Evolutionary conservation across 2,888 invertebrate genomes (phyloP), one percentile per base, ranked within the genome.

Genomic region (Melolontha melolontha): DNA sequence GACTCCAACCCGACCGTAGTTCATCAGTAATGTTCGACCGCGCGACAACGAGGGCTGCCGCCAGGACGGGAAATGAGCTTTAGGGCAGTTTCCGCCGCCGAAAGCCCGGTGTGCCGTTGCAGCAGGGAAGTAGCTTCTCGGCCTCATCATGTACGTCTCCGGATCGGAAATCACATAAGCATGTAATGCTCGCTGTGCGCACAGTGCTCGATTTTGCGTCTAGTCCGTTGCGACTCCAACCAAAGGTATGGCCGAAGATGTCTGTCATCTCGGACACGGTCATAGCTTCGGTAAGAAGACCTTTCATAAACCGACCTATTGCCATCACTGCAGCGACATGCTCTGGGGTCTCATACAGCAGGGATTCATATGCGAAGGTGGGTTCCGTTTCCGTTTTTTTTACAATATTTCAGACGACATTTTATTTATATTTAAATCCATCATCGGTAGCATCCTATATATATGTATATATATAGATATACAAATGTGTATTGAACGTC

Each of bases 231-330:
- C 27, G 42, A 64, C 52, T 40, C 16, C 52, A 51, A 64, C 52
- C 64, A 64, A 64, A 64, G 51, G 64, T 51, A 64, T 51, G 64
- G 51, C 64, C 63, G 63, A 51, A 39, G 63, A 49, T 49, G 34
- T 49, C 63, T 39, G 50, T 17, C 63, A 63, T 39, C 51, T 41
- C 52, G 79, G 40, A 83, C 86, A 93, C 87, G 96, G 96, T 84
- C 99, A 99, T 91, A 96, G 94, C 90, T 99, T 99, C 92, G 92
- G 92, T 87, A 98, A 98, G 93, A 98, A 98, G 90, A 98, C 97
- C 87, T 99, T 98, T 91, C 98, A 98, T 90, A 98, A 98, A 90
- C 98, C 98, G 85, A 97, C 97, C 82, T 98, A 98, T 89, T 99
- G 99, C 89, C 98, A 99, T 89, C 97, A 98, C 89, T 99, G 99